Evolutionary conservation across 2,888 invertebrate genomes (phyloP).

Genomic region (Epirrita christyi): DNA sequence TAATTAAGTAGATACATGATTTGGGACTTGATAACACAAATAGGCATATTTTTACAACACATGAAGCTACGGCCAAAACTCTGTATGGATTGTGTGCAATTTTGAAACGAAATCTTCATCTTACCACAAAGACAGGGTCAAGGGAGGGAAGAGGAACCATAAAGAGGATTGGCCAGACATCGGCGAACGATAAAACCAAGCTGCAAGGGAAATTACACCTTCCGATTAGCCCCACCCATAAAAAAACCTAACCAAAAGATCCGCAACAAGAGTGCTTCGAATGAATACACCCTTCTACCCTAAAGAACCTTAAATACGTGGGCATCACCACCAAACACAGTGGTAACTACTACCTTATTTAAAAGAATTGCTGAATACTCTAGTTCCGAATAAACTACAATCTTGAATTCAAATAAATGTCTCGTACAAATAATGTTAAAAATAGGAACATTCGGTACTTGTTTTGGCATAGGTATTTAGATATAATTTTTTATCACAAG

Average conservation of each 20-base stretch:
- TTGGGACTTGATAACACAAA: conserved; percentile 10
- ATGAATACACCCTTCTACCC: too few relatives aligned
- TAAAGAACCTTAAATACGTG: background rate
- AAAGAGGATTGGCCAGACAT: conserved; percentile 80
- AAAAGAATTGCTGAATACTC: too few relatives aligned
- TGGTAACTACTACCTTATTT: too few relatives aligned
- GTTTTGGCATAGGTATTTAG: too few relatives aligned
- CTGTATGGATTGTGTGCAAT: conserved; percentile 58
- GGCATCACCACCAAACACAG: too few relatives aligned
- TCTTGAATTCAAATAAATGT: too few relatives aligned
- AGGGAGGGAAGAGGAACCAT: conserved; percentile 60
- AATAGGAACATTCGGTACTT: too few relatives aligned
- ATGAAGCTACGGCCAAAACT: conserved; percentile 78
- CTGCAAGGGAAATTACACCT: conserved; percentile 64
- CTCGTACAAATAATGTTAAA: too few relatives aligned
- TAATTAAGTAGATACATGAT: conserved; percentile 9
- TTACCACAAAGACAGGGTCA: conserved; percentile 37
- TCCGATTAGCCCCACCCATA: conserved; percentile 28
- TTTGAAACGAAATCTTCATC: conserved; percentile 24
- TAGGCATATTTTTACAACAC: conserved; percentile 42
- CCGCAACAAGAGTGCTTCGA: too few relatives aligned
- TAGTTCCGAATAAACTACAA: too few relatives aligned
- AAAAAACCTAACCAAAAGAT: background rate
- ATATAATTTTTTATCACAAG: conserved; percentile 13
- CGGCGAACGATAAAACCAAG: conserved; percentile 60